These are phyloP conservation scores for Tipula vernalis DNA, from an alignment of 2,888 invertebrate genomes.

Conservation along the genomic window DNA sequence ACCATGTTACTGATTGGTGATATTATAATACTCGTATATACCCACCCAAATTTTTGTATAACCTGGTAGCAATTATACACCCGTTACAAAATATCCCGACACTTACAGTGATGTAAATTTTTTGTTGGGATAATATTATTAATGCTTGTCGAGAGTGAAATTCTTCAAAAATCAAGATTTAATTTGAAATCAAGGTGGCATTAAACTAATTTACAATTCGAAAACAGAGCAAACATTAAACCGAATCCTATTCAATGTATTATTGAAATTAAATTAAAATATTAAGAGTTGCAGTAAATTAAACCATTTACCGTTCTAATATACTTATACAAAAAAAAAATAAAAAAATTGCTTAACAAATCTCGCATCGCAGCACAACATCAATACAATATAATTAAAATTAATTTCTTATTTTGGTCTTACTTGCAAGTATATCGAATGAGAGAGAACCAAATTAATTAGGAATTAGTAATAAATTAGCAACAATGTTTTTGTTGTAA, in stretches of 20 bases:
- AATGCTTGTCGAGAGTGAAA: too few relatives aligned
- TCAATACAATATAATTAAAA: background rate
- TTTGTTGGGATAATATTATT: too few relatives aligned
- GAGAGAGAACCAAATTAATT: background rate
- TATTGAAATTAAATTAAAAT: background rate
- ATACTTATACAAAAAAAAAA: background rate
- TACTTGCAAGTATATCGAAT: background rate
- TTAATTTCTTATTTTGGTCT: background rate
- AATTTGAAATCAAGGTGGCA: background rate
- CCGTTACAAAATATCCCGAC: too few relatives aligned
- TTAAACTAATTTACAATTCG: background rate
- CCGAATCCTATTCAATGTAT: background rate
- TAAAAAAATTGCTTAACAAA: background rate
- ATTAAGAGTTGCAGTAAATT: background rate
- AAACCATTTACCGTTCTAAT: background rate
- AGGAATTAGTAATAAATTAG: background rate
- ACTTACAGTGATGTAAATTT: too few relatives aligned
- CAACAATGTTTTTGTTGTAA: background rate
- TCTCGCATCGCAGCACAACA: background rate
- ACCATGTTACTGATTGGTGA: too few relatives aligned
- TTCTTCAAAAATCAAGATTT: too few relatives aligned
- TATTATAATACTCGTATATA: too few relatives aligned
- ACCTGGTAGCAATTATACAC: too few relatives aligned
- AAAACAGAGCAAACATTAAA: background rate
- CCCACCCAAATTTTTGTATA: too few relatives aligned